Base-by-base conservation (phyloP, 2,888 invertebrate genomes). In the Eutolmus rufibarbis region DNA sequence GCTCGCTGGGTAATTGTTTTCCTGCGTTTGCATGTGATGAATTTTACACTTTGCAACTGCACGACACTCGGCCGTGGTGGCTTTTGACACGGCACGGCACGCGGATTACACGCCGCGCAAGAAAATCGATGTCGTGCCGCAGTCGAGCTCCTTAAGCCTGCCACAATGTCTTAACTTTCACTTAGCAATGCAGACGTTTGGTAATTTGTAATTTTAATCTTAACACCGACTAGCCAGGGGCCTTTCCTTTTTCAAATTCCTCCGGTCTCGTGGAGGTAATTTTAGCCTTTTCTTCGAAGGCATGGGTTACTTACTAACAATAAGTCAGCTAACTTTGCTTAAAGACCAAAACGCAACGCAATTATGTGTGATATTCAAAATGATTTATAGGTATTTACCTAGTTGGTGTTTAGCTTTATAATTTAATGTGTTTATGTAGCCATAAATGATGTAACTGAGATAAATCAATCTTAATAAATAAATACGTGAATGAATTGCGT, bases 11-110 rank as follows among this genome's bases (percentile, higher is more conserved):
- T 79, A 79, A 79, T 79, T 79, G 79, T 79, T 79, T 79, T 79
- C 51, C 79, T 79, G 79, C 51, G 51, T 34, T 79, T 51, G 51
- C 79, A 79, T 79, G 79, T 79, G 51, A 79, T 79, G 79, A 46
- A 51, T 79, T 79, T 79, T 79, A 23, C 79, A 79, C 79, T 79
- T 79, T 8, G 51, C 31, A 51, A 79, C 5, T 28, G 51, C 79
- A 51, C 51, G 51, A 79, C 9, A 51, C 28, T 9, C 28, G 66
- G 23, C 9, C 46, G 37, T 51, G 79, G 79, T 51, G 79, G 79
- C 28, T 28, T 51, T 51, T 79, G 16, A 79, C 79, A 79, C 51
- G 51, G 46, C 66, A 66, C 51, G 51, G 51, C 51, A 51, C 43
- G 43, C 43, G 43, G 40, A 40, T 51, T 51, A 51, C 12, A 16